Evolutionary conservation across 2,113 vertebrate species (phyloP).

Genomic region (Antennarius striatus): DNA sequence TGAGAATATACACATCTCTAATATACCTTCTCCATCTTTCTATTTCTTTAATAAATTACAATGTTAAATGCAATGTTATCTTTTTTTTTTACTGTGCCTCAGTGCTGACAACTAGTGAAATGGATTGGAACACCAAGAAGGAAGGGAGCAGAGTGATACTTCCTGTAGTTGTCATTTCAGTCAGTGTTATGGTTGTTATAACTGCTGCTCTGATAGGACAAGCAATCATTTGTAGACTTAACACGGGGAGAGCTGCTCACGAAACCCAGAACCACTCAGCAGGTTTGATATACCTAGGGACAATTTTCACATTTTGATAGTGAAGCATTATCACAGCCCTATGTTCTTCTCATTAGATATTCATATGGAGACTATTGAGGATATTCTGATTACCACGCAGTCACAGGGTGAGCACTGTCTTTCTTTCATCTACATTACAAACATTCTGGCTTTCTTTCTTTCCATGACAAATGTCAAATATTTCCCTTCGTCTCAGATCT

Average conservation of each 20-base stretch:
- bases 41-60: too few relatives aligned
- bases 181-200: neutral
- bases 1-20: too few relatives aligned
- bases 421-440: too few relatives aligned
- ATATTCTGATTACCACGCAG: too few relatives aligned
- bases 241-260: neutral
- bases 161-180: neutral
- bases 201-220: conserved; percentile 14
- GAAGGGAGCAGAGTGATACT: neutral
- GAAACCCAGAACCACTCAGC: neutral
- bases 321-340: neutral
- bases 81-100: neutral
- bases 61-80: too few relatives aligned
- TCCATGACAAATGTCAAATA: neutral
- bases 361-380: too few relatives aligned
- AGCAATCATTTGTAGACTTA: conserved; percentile 5
- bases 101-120: neutral
- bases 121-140: fast-evolving
- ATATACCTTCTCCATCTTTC: too few relatives aligned
- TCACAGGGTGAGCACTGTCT: too few relatives aligned
- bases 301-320: neutral
- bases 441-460: neutral
- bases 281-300: conserved; percentile 29
- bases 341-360: too few relatives aligned
- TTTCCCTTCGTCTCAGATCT: neutral